Evolutionary conservation across 2,888 invertebrate species (phyloP), one percentile per base, ranked within the genome.

Genomic region (Pyrgus malvae): DNA sequence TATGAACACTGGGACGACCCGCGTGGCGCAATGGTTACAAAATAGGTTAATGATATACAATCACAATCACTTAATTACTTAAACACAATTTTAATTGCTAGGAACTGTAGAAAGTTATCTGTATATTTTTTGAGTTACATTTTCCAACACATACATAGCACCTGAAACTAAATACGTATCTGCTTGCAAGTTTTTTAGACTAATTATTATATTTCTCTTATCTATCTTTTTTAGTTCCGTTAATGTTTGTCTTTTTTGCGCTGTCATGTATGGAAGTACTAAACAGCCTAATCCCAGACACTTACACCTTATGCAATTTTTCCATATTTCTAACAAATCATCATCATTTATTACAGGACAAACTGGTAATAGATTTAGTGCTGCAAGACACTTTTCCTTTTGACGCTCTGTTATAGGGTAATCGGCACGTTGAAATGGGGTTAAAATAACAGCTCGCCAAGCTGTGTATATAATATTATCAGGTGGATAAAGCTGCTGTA

Each of bases 401-500:
- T 91, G 91, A 23, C 80, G 78, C 59, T 86, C 90, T 29, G 88
- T 88, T 45, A 91, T 83, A 25, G 91, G 90, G 63, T 87, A 85
- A 66, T 91, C 91, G 1, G 90, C 89, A 6, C 75, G 75, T 74
- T 87, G 83, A 59, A 91, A 91, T 12, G 91, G 91, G 38, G 78
- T 77, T 56, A 90, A 64, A 49, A 90, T 76, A 58, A 88, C 76
- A 6, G 85, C 76, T 48, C 83, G 80, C 90, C 90, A 91, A 45
- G 90, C 86, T 17, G 78, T 70, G 57, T 72, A 80, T 49, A 85
- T 75, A 21, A 78, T 62, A 44, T 74, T 79, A 61, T 87, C 81
- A 16, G 83, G 78, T 33, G 80, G 79, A 48, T 70, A 66, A 50
- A 77, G 69, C 7, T 77, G 58, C 67, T 81, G 84, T n/a, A 83